phyloP scores from a whole-genome alignment of 2,888 invertebrate genomes.

The Onthophagus sagittarius region DNA sequence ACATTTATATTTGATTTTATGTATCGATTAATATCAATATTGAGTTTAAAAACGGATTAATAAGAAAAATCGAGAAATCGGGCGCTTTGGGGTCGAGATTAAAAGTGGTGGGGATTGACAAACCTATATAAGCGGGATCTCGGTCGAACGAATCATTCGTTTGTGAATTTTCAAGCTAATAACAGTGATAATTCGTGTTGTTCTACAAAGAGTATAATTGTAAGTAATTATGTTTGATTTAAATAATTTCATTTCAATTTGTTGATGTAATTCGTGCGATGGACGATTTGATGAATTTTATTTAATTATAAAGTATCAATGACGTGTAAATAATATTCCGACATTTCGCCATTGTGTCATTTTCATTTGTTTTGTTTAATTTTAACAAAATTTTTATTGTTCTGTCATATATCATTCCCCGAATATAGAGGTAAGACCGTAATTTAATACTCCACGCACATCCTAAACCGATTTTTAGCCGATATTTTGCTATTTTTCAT shows the following conservation, averaged over 20 bases:
- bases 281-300: not conserved
- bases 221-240: not conserved
- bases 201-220: not conserved
- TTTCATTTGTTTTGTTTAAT: conserved; percentile 27
- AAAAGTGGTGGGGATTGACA: conserved; percentile 30
- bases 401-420: conserved; percentile 25
- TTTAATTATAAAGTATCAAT: not conserved
- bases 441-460: not conserved
- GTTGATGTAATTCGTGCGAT: not conserved
- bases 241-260: not conserved
- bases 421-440: conserved; percentile 18
- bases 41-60: not conserved
- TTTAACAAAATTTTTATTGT: conserved; percentile 30
- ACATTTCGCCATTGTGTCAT: conserved; percentile 5
- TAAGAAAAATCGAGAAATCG: not conserved
- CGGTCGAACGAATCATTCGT: not conserved
- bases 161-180: not conserved
- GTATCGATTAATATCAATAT: not conserved
- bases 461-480: not conserved
- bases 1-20: not conserved
- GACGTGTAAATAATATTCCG: conserved; percentile 11
- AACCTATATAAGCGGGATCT: conserved; percentile 32
- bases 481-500: not conserved
- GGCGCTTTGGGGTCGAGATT: conserved; percentile 33
- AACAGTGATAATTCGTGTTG: not conserved